Conservation (phyloP, 2,888 invertebrate species). For the Diloba caeruleocephala region DNA sequence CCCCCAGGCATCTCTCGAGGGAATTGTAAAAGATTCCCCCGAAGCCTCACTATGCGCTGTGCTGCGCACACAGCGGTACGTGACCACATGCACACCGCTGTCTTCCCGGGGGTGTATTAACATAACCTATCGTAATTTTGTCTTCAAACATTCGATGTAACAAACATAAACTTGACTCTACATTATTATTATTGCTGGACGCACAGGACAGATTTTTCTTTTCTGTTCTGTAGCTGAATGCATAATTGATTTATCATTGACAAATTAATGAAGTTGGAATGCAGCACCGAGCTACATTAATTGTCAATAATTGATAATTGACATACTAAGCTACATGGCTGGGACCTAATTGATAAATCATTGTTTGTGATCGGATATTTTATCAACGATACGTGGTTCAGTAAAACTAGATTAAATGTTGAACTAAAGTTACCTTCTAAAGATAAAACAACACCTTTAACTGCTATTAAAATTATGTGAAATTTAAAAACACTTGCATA, state of each 20-base stretch:
- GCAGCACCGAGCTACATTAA: constrained; percentile 15
- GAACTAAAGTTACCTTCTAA: constrained; percentile 18
- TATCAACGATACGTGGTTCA: constrained; percentile 25
- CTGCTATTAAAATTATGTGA: constrained; percentile 29
- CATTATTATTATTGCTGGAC: constrained; percentile 9
- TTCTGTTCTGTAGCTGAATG: too few species aligned
- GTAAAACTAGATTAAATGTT: constrained; percentile 4
- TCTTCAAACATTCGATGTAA: not conserved
- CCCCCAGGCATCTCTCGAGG: too few species aligned
- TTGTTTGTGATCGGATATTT: constrained; percentile 12
- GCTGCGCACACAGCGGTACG: too few species aligned
- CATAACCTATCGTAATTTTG: too few species aligned
- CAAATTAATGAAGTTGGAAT: constrained; percentile 9
- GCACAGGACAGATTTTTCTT: too few species aligned
- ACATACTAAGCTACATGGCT: constrained; percentile 14
- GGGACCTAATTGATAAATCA: constrained; percentile 37
- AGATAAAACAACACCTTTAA: constrained; percentile 15
- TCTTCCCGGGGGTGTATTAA: too few species aligned
- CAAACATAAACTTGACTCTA: constrained; percentile 5
- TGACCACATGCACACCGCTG: too few species aligned
- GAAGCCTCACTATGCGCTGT: too few species aligned
- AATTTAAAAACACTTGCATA: constrained; percentile 27
- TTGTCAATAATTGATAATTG: constrained; percentile 41
- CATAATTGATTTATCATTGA: not conserved
- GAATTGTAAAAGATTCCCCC: too few species aligned